Percentiles rank a stretch among this genome's conserved stretches.
These are phyloP conservation scores for Campylomormyrus tamandua DNA, from an alignment of 2,113 vertebrate genomes.

Conservation along the genomic window DNA sequence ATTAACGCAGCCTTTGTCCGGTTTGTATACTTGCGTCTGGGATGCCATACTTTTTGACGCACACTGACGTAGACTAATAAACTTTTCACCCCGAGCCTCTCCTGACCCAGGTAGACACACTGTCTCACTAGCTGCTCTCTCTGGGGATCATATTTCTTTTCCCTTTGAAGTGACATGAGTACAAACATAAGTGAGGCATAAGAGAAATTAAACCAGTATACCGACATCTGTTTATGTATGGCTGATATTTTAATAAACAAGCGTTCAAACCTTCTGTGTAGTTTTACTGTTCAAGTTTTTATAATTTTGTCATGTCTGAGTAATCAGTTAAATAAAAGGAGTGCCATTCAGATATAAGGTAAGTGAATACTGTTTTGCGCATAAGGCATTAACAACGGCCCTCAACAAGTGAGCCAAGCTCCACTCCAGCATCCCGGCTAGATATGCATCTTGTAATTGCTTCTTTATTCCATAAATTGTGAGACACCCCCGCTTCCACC, in stretches of 20 bases:
- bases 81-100: not conserved
- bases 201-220: not conserved
- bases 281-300: not conserved
- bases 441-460: not conserved
- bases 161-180: not conserved
- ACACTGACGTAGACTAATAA: not conserved
- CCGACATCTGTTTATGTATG: not conserved
- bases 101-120: not conserved
- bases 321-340: not conserved
- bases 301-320: not conserved
- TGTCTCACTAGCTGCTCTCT: not conserved
- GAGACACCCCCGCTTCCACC: not conserved
- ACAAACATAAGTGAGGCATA: not conserved
- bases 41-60: not conserved
- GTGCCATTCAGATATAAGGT: not conserved
- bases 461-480: not conserved
- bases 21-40: not conserved
- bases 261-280: not conserved
- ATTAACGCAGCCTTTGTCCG: not conserved
- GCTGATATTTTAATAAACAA: not conserved
- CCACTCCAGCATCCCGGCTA: not conserved
- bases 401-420: not conserved
- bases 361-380: not conserved
- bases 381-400: not conserved
- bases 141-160: not conserved